Evolutionary conservation across 2,888 invertebrate species (phyloP), one percentile per base, ranked within the genome.

Genomic region (Mythimna impura): DNA sequence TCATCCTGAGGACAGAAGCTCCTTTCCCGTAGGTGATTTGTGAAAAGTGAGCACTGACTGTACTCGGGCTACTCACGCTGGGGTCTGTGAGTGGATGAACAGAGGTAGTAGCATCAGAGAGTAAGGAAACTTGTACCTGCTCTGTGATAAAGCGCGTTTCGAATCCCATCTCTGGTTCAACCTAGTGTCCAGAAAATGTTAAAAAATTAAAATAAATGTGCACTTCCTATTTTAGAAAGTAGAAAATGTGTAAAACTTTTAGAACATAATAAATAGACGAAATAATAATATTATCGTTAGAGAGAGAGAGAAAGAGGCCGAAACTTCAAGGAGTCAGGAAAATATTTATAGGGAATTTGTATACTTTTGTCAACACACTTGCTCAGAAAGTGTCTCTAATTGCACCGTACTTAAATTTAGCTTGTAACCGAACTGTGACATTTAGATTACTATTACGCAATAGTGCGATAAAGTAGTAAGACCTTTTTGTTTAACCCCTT

Each of bases 21-120:
- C 97, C 97, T 91, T 97, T 98, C 36, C 97, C 97, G 80, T 98
- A 98, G 0, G 97, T 97, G 77, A 98, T 97, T 20, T 94, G 94
- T 62, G 97, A 97, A 87, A 98, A 98, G 89, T 97, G 97, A 0
- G 91, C 94, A 20, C 93, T 92, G 9, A 98, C 97, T 79, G 97
- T 96, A 0, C 90, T 78, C 0, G 97, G 97, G 10, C 96, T 96
- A n/a, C 93, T 93, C 0, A 97, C 97, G 3, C 86, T 84, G 0
- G 91, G 88, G 71, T 97, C 91, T 0, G 96, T 97, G 80, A 98
- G 93, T 0, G 98, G 95, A 80, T 97, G 97, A 0, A 97, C 96
- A 8, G 90, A 88, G 20, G 92, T 91, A 0, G 96, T 89, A 34
- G 97, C 96, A 86, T 98, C 98, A 34, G 93, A 92, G 2, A 91